Base-by-base conservation (phyloP, 1,140 invertebrate genomes). In the Drosophila ananassae region DNA sequence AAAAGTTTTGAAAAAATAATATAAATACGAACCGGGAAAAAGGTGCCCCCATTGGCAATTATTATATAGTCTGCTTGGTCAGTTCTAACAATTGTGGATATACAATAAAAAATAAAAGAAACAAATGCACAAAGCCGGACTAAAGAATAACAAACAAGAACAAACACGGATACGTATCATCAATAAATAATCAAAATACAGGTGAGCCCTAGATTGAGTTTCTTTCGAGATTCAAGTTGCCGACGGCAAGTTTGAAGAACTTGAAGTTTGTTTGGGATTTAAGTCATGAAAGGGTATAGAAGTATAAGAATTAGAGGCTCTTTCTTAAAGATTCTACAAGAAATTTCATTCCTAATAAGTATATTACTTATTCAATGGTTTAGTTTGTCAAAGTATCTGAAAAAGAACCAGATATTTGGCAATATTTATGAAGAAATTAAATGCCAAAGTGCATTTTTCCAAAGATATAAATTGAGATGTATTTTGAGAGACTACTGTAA, bases 111-210 rank as follows among this genome's bases (percentile, higher is more conserved):
- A 6, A 6, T 28, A 28, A 28, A 1, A 28, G 7, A 28, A 28
- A 37, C 54, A 50, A 68, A 74, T 51, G 72, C 73, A 68, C 73
- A 76, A 62, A 72, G 13, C 63, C 63, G 46, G 51, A 44, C 69
- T 71, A 60, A 71, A 28, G 21, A 44, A 55, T 51, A 34, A 24
- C 55, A 48, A 68, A 64, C 41, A 66, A 54, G 44, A 37, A 52
- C 59, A 59, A 66, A 75, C 72, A 58, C 72, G 72, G 72, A 75
- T 75, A 75, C 72, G 60, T 73, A 74, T 64, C 72, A 74, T 34
- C 52, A 52, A 75, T 58, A 57, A 69, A 57, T 73, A 73, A 75
- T 75, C 60, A 75, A 64, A 75, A 64, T 75, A 75, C 60, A 67
- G 73, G 69, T 73, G 59, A 71, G 67, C 32, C 46, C 13, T 25